Conservation (phyloP, 2,113 vertebrate species). For the Vimba vimba region DNA sequence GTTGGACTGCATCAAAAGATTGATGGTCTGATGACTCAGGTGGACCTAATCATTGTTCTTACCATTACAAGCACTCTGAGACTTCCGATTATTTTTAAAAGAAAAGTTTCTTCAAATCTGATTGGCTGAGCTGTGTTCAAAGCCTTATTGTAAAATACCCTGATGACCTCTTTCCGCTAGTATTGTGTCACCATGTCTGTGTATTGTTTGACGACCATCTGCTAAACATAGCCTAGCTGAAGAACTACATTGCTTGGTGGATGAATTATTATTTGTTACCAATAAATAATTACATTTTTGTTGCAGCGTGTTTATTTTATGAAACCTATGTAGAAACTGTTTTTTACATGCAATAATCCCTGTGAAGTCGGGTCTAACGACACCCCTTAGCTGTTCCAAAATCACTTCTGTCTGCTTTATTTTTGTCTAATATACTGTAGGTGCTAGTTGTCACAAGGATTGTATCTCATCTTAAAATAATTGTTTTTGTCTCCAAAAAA, state of each 20-base stretch:
- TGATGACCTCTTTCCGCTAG: background rate
- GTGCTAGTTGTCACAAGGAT: background rate
- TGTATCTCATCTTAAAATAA: background rate
- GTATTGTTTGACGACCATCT: background rate
- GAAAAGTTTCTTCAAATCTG: background rate
- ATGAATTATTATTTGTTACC: background rate
- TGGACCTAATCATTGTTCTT: background rate
- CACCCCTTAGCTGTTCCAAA: background rate
- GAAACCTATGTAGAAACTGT: background rate
- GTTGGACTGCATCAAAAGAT: background rate
- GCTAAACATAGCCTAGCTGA: background rate
- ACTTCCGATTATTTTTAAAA: background rate
- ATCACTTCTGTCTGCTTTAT: background rate
- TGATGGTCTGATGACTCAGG: background rate
- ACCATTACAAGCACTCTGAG: background rate
- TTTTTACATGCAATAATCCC: background rate
- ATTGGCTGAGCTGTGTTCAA: background rate
- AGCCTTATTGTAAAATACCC: background rate
- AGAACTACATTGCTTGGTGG: background rate
- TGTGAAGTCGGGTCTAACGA: background rate
- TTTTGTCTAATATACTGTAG: background rate
- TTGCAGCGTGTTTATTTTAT: background rate
- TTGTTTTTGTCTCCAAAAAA: too few species aligned
- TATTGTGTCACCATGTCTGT: background rate
- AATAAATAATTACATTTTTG: background rate